A percentile compares a stretch with the other conserved stretches of the same genome.
These are phyloP conservation scores for Brachymystax lenok DNA, from an alignment of 2,797 vertebrate genomes.

Conservation along the genomic window DNA sequence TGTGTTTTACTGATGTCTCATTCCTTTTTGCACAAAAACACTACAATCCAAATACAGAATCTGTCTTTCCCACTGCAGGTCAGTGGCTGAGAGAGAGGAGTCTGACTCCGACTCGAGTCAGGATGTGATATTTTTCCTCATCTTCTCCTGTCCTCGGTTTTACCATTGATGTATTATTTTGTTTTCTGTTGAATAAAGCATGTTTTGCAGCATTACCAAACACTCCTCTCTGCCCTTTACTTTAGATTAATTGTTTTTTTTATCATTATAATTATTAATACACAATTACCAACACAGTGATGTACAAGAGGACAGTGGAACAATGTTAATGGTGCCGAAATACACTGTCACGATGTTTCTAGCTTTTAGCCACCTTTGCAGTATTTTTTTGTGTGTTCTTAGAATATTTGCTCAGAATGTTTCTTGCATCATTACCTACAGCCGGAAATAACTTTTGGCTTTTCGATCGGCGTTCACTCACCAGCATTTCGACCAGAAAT, in stretches of 20 bases:
- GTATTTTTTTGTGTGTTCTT: no score
- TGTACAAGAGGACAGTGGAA: neutral
- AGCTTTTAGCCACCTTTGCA: no score
- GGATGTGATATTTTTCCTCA: neutral
- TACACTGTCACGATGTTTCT: no score
- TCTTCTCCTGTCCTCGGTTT: constrained; percentile 23
- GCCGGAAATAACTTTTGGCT: no score
- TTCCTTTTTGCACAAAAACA: constrained; percentile 35
- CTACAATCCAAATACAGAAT: constrained; percentile 40
- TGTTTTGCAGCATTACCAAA: constrained; percentile 9
- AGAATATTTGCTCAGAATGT: no score
- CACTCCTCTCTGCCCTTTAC: neutral
- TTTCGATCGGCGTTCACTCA: no score
- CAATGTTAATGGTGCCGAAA: neutral
- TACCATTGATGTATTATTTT: constrained; percentile 31
- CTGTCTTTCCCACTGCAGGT: constrained; percentile 60
- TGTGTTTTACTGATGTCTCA: neutral
- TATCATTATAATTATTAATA: neutral
- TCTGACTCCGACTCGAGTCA: neutral
- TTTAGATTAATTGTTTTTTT: neutral
- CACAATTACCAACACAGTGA: neutral
- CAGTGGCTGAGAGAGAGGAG: constrained; percentile 50
- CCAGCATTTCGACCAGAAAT: no score
- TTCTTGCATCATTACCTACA: no score
- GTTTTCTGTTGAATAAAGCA: constrained; percentile 26